Conservation (phyloP, 1,140 invertebrate genomes). For the Geopemphigus sp. region DNA sequence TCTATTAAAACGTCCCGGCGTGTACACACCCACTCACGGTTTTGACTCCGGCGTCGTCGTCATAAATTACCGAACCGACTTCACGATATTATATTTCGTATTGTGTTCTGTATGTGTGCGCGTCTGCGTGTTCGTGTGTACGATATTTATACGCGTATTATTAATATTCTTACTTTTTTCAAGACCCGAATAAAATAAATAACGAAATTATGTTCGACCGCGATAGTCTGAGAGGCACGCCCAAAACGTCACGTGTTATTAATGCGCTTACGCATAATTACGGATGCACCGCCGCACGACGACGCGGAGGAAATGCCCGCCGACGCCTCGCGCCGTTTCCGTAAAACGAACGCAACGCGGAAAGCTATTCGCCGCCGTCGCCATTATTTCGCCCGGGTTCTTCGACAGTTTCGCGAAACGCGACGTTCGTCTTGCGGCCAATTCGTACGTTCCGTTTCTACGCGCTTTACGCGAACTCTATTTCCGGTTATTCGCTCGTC, state of each 20-base stretch:
- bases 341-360: not conserved
- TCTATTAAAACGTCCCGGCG: not conserved
- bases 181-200: slow-evolving; percentile 38
- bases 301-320: not conserved
- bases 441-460: too few relatives aligned
- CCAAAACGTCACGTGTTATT: slow-evolving; percentile 35
- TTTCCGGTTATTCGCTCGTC: too few relatives aligned
- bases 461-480: too few relatives aligned
- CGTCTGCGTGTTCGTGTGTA: not conserved
- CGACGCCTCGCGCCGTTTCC: not conserved
- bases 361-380: too few relatives aligned
- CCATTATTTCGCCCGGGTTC: too few relatives aligned
- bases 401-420: too few relatives aligned
- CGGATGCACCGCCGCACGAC: slow-evolving; percentile 21
- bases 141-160: not conserved
- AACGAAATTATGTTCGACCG: not conserved
- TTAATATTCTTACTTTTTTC: not conserved
- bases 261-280: slow-evolving; percentile 38
- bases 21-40: slow-evolving; percentile 33
- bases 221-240: slow-evolving; percentile 26
- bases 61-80: slow-evolving; percentile 21
- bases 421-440: too few relatives aligned
- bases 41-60: slow-evolving; percentile 10
- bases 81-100: slow-evolving; percentile 14
- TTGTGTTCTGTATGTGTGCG: not conserved